These are phyloP conservation scores for Takifugu rubripes DNA, from an alignment of 2,797 vertebrate genomes.

Conservation along the genomic window DNA sequence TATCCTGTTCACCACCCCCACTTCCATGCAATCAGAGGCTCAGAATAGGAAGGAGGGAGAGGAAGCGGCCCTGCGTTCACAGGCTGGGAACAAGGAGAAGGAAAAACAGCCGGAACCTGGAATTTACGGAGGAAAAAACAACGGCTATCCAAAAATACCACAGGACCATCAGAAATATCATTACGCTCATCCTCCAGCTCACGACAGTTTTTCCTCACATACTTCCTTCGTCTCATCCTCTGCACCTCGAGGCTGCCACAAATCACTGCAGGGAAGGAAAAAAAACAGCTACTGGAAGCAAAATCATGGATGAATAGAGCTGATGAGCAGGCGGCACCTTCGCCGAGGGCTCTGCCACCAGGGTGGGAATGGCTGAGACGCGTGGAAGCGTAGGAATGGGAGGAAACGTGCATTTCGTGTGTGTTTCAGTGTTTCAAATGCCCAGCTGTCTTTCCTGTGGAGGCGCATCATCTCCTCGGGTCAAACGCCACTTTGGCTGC, in stretches of 20 bases:
- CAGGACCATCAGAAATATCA: slow-evolving; percentile 78
- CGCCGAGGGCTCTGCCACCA: neutral
- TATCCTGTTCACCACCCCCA: slow-evolving; percentile 55
- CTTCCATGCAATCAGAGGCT: slow-evolving; percentile 78
- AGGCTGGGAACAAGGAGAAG: slow-evolving; percentile 81
- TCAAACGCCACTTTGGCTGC: no score
- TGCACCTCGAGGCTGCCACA: slow-evolving; percentile 14
- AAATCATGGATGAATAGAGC: neutral
- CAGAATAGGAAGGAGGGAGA: slow-evolving; percentile 84
- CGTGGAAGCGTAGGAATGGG: no score
- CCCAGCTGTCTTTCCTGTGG: neutral
- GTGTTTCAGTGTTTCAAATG: no score
- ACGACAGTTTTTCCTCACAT: slow-evolving; percentile 50
- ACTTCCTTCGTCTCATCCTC: slow-evolving; percentile 49
- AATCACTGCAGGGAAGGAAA: neutral
- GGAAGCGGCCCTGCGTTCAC: slow-evolving; percentile 78
- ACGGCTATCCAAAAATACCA: slow-evolving; percentile 79
- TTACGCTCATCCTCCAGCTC: slow-evolving; percentile 61
- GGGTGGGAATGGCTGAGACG: neutral
- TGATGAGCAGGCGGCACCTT: neutral
- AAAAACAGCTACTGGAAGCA: no score
- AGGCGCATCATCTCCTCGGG: neutral
- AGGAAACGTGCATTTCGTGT: no score
- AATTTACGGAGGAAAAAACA: slow-evolving; percentile 84
- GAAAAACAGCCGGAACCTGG: slow-evolving; percentile 81